These are phyloP conservation scores for Accipiter badius DNA, from an alignment of 2,797 vertebrate genomes.

Conservation along the genomic window DNA sequence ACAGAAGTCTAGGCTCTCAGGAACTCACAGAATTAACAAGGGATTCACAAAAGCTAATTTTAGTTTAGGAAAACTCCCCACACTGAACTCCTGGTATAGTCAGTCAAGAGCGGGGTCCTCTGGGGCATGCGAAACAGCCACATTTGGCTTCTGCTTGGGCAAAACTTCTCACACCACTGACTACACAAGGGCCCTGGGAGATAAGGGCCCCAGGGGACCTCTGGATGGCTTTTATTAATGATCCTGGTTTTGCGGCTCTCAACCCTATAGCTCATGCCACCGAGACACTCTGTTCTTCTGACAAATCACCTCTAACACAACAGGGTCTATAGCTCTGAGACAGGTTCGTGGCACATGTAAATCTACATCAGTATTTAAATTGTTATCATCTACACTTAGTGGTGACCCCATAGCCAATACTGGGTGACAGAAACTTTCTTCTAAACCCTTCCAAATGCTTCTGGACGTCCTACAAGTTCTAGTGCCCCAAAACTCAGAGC, in stretches of 20 bases:
- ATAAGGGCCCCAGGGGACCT: background rate
- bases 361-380: background rate
- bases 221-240: background rate
- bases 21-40: background rate
- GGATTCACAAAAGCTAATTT: background rate
- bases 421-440: background rate
- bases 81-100: background rate
- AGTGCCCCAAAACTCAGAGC: background rate
- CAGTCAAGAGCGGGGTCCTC: background rate
- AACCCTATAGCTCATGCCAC: background rate
- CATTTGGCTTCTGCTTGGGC: background rate
- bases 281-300: background rate
- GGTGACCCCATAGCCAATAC: background rate
- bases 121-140: background rate
- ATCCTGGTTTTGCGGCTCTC: background rate
- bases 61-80: background rate
- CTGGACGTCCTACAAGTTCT: background rate
- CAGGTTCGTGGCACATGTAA: background rate
- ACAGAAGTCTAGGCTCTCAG: background rate
- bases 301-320: background rate
- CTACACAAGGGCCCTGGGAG: background rate
- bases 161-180: background rate
- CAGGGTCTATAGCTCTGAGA: background rate
- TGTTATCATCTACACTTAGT: background rate
- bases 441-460: background rate